These are phyloP conservation scores for Rhinopomastus cyanomelas DNA, from an alignment of 2,113 vertebrate genomes.

Conservation along the genomic window DNA sequence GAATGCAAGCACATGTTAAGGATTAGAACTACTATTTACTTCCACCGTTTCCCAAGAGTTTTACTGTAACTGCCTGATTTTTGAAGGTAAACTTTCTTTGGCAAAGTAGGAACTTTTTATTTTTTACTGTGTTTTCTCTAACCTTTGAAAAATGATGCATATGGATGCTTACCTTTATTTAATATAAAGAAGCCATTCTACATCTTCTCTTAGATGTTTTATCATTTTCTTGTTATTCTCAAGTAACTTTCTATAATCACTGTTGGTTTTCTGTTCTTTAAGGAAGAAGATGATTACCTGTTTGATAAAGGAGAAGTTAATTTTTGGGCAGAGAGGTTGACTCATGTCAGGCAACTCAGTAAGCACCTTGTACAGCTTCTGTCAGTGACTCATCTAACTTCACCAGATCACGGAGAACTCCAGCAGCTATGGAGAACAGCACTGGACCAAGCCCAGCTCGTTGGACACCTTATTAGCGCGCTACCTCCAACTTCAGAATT, in stretches of 20 bases:
- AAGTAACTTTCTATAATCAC: background rate
- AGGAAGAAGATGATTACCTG: constrained; percentile 87
- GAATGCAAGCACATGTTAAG: constrained; percentile 23
- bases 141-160: background rate
- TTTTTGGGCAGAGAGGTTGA: constrained; percentile 91
- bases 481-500: constrained; percentile 85
- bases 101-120: background rate
- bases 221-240: background rate
- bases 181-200: background rate
- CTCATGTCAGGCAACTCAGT: constrained; percentile 79
- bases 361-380: constrained; percentile 76
- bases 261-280: constrained; percentile 14
- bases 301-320: constrained; percentile 93
- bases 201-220: background rate
- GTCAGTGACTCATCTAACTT: background rate
- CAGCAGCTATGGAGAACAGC: constrained; percentile 61
- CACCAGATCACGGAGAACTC: constrained; percentile 29
- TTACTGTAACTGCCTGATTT: background rate
- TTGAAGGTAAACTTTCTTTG: background rate
- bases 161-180: background rate
- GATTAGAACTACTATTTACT: constrained; percentile 14
- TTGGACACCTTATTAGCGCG: constrained; percentile 60
- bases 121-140: background rate
- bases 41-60: background rate
- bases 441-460: constrained; percentile 25